Evolutionary conservation across 2,888 invertebrate species (phyloP), one percentile per base, ranked within the genome.

Genomic region (Oscheius sp.): DNA sequence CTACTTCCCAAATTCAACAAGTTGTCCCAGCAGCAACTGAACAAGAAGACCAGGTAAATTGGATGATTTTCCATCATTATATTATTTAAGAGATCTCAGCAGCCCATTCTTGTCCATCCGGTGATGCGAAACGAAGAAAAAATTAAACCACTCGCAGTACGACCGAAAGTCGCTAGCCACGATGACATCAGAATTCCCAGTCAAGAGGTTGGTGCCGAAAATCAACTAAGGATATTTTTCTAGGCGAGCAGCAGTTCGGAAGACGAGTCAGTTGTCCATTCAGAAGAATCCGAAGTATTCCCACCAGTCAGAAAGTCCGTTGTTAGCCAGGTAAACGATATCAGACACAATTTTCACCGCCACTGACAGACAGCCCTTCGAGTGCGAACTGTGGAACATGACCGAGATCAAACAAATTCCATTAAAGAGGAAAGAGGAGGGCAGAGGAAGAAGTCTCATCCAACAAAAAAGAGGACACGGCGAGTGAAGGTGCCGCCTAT

Each of bases 301-400:
- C 52, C 49, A 1, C n/a, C 18, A 1, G 35, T 27, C 9, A 16
- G 49, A 21, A 66, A 66, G 27, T 66, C 66, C 2, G 29, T 52
- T 2, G 35, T 66, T 12, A 25, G 25, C 9, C 46, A 66, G 53
- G 66, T 66, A 64, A 9, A n/a, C 41, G n/a, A n/a, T n/a, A n/a
- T n/a, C n/a, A 9, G 35, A 6, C 5, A 35, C 35, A 3, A 35
- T 16, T 29, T 16, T 29, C 35, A 3, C 63, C 5, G 12, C 18
- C 46, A 41, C 12, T n/a, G n/a, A 12, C 5, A 66, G 66, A 66
- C 66, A 0, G 66, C 66, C n/a, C 66, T 66, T 52, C 66, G 66
- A 52, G 66, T 66, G 23, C 25, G 66, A 27, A 66, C 66, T 1
- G 35, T 66, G 12, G 66, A 52, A n/a, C 66, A 66, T 18, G 61